These are phyloP conservation scores for Herpetotheres cachinnans DNA, from an alignment of 2,113 vertebrate genomes.

Conservation along the genomic window DNA sequence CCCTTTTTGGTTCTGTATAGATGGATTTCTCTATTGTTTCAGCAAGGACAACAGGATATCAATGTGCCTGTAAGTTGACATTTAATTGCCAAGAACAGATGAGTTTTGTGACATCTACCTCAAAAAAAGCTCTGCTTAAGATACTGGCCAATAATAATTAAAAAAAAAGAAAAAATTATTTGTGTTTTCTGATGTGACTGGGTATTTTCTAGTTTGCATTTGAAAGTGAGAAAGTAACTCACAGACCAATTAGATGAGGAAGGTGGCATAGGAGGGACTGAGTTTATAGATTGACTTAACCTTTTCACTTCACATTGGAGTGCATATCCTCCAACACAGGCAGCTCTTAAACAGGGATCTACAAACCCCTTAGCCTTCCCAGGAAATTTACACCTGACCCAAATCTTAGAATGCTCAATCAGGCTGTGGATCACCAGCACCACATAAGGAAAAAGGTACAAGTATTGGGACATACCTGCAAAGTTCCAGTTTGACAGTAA, in stretches of 20 bases:
- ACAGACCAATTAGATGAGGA: not conserved
- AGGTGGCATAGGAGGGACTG: too few relatives aligned
- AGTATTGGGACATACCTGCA: not conserved
- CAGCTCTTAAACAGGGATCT: not conserved
- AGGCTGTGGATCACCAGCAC: not conserved
- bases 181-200: not conserved
- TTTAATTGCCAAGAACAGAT: not conserved
- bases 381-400: not conserved
- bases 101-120: not conserved
- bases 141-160: not conserved
- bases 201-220: not conserved
- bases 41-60: not conserved
- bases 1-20: not conserved
- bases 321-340: accelerated
- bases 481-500: not conserved
- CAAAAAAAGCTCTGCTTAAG: not conserved
- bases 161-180: not conserved
- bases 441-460: not conserved
- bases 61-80: not conserved
- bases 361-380: not conserved
- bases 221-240: not conserved
- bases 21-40: not conserved
- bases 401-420: not conserved
- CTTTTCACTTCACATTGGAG: not conserved
- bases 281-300: not conserved